Conservation (phyloP, 1,140 invertebrate genomes). For the Brachionus rotundiformis region DNA sequence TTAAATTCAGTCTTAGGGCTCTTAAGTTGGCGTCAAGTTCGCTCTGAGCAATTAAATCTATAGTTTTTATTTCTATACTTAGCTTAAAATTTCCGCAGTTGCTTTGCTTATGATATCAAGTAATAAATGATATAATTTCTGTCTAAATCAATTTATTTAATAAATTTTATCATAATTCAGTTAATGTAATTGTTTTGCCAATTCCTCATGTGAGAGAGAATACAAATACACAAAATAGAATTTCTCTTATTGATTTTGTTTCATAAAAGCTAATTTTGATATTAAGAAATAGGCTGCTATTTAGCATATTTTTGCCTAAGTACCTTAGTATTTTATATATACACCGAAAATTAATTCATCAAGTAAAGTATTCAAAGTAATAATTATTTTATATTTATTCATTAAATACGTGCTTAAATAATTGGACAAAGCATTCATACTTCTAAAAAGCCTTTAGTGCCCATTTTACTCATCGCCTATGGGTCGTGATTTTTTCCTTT, state of each 20-base stretch:
- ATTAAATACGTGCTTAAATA: not conserved
- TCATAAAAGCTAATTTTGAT: not conserved
- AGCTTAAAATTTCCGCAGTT: not conserved
- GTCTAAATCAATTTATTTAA: not conserved
- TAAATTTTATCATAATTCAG: not conserved
- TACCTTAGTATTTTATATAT: conserved; percentile 6
- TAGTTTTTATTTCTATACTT: not conserved
- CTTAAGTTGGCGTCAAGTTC: not conserved
- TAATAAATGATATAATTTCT: conserved; percentile 18
- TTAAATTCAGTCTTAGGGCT: not conserved
- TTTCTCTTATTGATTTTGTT: conserved; percentile 5
- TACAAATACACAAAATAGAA: not conserved
- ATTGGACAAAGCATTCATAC: not conserved
- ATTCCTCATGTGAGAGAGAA: conserved; percentile 17
- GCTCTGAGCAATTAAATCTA: not conserved
- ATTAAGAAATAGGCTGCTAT: not conserved
- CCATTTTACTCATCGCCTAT: not conserved
- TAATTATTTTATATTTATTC: not conserved
- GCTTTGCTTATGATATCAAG: not conserved
- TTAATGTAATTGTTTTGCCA: not conserved
- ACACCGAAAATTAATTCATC: conserved; percentile 9
- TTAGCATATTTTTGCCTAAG: not conserved
- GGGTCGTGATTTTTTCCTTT: not conserved
- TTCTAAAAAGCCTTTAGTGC: not conserved
- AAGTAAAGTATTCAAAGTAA: conserved; percentile 15